phyloP scores from a whole-genome alignment of 2,113 vertebrate genomes.

The Neolamprologus sp. region DNA sequence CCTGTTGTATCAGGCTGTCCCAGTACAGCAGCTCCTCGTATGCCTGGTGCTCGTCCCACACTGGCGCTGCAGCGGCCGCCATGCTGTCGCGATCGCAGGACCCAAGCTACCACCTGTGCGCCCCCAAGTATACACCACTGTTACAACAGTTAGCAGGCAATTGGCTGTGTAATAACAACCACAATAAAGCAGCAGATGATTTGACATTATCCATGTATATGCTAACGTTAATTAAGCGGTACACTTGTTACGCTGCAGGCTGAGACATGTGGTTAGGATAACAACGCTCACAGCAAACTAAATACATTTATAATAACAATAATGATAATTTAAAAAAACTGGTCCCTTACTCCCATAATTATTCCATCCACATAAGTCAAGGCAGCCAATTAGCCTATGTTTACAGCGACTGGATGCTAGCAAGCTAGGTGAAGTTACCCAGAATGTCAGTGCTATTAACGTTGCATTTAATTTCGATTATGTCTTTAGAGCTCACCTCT shows the following conservation, averaged over 20 bases:
- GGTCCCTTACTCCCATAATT: too few relatives aligned
- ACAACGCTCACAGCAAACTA: not conserved
- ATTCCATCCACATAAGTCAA: not conserved
- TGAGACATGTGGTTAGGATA: not conserved
- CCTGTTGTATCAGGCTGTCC: conserved; percentile 71
- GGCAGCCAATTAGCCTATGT: not conserved
- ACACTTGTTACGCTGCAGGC: not conserved
- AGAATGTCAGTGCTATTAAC: not conserved
- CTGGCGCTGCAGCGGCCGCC: conserved; percentile 12
- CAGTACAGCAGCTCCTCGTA: conserved; percentile 78
- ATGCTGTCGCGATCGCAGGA: conserved; percentile 24
- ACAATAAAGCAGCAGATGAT: not conserved
- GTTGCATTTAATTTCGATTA: accelerated
- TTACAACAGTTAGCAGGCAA: not conserved
- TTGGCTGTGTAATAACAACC: not conserved
- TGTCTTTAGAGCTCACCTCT: not conserved
- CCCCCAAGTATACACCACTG: not conserved
- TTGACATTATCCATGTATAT: not conserved
- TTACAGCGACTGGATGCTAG: not conserved
- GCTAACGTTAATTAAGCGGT: not conserved
- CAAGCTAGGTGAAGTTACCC: not conserved
- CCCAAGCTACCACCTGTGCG: not conserved
- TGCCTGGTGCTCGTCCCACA: conserved; percentile 72
- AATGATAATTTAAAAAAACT: accelerated
- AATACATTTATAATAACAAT: not conserved